Base-by-base conservation (phyloP, 2,113 vertebrate species). In the Muscicapa adusta region DNA sequence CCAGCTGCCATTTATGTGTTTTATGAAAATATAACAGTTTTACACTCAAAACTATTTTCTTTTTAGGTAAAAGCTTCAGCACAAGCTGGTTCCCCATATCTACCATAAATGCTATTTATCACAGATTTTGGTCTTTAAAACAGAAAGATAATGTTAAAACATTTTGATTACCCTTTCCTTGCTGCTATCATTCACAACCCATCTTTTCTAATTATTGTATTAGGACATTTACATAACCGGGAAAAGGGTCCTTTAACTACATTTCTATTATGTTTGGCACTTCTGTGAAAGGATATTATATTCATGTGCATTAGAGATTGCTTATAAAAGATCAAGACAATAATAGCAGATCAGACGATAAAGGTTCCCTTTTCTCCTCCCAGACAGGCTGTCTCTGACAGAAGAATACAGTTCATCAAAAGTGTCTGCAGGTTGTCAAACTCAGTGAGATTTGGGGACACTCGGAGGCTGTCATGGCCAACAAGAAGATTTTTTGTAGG, bases 341-440 rank as follows among this genome's bases (percentile, higher is more conserved):
- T 98, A 98, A 98, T 97, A 98, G 97, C 97, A 94, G 97, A 98
- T 98, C 97, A 97, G 96, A 98, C n/a, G 97, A 98, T 98, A 98
- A 98, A 97, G 97, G 97, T 98, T 97, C 96, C 94, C 97, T 98
- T 98, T 98, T 98, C 98, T 98, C 97, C 97, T 98, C 97, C 97
- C 98, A 98, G 98, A 98, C 98, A 98, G 98, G 96, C 98, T 98
- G 98, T 98, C 98, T 98, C 98, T 98, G 96, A 96, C 98, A 97
- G 97, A 98, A 98, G 98, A 98, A 98, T 98, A 97, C 98, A 98
- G 97, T 98, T 98, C 98, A 98, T 99, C 98, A 98, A 98, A 98
- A 98, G 98, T 99, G 98, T 99, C 98, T 98, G 98, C 99, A 99
- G 98, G 98, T 99, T 99, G 99, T 99, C 98, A 99, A 98, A 99